Percentiles rank a stretch among this genome's conserved stretches.
These are phyloP conservation scores for Anorthoa munda DNA, from an alignment of 2,888 invertebrate genomes.

Conservation along the genomic window DNA sequence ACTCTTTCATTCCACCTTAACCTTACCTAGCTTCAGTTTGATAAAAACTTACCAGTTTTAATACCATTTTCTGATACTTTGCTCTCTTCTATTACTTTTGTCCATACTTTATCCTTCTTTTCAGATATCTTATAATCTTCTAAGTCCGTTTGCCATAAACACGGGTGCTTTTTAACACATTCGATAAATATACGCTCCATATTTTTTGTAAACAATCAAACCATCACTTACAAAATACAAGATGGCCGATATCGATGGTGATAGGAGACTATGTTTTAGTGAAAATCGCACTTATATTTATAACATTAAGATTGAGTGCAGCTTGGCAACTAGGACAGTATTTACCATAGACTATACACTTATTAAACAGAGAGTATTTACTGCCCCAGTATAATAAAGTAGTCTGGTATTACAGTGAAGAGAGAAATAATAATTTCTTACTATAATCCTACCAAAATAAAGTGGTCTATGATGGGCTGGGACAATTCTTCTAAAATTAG, in stretches of 20 bases:
- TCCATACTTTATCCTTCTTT: constrained; percentile 47
- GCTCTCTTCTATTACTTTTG: constrained; percentile 46
- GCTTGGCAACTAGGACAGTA: not conserved
- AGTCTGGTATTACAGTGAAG: too few species aligned
- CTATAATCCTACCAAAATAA: constrained; percentile 3
- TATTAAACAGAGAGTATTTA: too few species aligned
- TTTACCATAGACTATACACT: not conserved
- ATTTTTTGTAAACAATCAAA: constrained; percentile 37
- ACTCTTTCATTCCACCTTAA: not conserved
- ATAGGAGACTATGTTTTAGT: not conserved
- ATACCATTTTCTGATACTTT: constrained; percentile 46
- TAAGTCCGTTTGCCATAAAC: constrained; percentile 48
- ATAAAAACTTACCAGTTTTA: constrained; percentile 38
- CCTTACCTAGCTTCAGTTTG: not conserved
- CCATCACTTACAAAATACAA: constrained; percentile 31
- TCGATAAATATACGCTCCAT: constrained; percentile 47
- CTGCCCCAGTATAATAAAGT: too few species aligned
- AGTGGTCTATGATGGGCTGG: not conserved
- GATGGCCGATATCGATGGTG: constrained; percentile 23
- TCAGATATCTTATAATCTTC: constrained; percentile 36
- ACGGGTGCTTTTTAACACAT: constrained; percentile 50
- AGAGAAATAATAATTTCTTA: not conserved
- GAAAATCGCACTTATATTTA: not conserved
- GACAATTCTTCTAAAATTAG: not conserved
- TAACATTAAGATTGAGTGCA: not conserved